Conservation (phyloP, 2,888 invertebrate species). For the Furcula furcula region DNA sequence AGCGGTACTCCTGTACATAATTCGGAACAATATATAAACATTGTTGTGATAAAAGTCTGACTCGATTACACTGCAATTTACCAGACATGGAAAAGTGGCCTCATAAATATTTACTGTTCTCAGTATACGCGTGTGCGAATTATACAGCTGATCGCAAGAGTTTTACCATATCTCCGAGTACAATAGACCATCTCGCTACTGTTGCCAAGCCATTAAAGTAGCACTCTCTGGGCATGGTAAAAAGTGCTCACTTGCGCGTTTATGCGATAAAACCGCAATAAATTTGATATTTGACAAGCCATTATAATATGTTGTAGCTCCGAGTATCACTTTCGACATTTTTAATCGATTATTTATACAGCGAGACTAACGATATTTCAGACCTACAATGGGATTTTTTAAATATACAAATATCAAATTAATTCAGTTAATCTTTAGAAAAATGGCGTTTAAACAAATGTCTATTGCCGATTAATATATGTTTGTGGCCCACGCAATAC, state of each 20-base stretch:
- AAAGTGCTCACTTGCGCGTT: constrained; percentile 33
- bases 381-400: constrained; percentile 35
- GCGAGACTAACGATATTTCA: constrained; percentile 23
- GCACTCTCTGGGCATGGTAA: constrained; percentile 41
- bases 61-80: constrained; percentile 74
- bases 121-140: constrained; percentile 50
- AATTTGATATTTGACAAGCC: constrained; percentile 40
- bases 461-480: constrained; percentile 65
- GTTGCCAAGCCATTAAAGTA: constrained; percentile 42
- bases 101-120: constrained; percentile 76
- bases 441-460: constrained; percentile 68
- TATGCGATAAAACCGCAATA: constrained; percentile 29
- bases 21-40: constrained; percentile 52
- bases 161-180: constrained; percentile 51
- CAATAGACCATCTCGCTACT: constrained; percentile 48
- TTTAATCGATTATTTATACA: too few species aligned
- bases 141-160: constrained; percentile 53
- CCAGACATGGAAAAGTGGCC: constrained; percentile 61
- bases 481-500: constrained; percentile 64
- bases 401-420: constrained; percentile 15
- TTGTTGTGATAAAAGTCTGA: constrained; percentile 63
- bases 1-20: constrained; percentile 13
- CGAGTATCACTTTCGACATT: too few species aligned
- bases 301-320: too few species aligned
- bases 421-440: constrained; percentile 57